Evolutionary conservation across 2,797 vertebrate genomes (phyloP).

Genomic region (Gorsachius magnificus): DNA sequence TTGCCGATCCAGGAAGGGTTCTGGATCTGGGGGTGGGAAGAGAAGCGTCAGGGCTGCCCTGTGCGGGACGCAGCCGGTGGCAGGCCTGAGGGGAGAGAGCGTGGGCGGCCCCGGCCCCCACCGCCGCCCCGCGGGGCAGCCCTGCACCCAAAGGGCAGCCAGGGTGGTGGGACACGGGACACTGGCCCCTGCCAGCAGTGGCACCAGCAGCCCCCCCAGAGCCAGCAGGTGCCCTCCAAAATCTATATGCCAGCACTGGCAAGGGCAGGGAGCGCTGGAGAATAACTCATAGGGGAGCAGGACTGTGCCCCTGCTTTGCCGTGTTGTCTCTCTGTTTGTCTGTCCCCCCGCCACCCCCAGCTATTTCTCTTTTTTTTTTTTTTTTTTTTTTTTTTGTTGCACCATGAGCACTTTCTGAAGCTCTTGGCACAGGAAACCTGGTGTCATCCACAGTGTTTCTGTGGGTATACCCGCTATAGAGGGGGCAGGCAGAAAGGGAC

Average conservation of each 20-base stretch:
- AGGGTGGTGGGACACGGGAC: fast-evolving
- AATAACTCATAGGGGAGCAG: neutral
- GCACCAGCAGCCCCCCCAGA: neutral
- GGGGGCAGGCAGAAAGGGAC: neutral
- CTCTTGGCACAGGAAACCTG: neutral
- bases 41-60: neutral
- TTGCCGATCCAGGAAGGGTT: constrained; percentile 96
- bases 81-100: neutral
- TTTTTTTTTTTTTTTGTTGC: fast-evolving
- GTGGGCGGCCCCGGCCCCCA: neutral
- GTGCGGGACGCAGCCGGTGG: fast-evolving
- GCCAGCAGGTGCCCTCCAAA: neutral
- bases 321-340: neutral
- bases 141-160: neutral
- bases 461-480: too few species aligned
- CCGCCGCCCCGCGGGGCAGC: neutral
- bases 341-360: neutral
- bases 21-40: constrained; percentile 85
- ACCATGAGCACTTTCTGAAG: neutral
- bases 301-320: neutral
- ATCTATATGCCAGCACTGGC: neutral
- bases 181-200: neutral
- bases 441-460: neutral
- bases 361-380: neutral
- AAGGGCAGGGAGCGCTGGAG: neutral